phyloP scores from a whole-genome alignment of 2,888 invertebrate species.

The Hyles lineata region DNA sequence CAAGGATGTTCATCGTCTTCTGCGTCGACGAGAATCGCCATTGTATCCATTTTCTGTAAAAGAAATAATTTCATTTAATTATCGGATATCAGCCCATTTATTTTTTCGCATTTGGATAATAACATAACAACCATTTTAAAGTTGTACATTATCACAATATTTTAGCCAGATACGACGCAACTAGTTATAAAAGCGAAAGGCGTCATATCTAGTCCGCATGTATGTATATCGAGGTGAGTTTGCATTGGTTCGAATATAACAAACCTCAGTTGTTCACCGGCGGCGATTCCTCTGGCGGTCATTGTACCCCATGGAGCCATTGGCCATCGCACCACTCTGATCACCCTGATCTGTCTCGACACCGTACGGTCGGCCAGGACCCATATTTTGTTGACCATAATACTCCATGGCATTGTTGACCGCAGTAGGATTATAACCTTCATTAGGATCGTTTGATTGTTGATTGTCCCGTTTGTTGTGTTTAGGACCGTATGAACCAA shows the following conservation, averaged over 20 bases:
- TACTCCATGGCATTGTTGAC: slow-evolving; percentile 59
- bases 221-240: slow-evolving; percentile 57
- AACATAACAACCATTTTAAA: slow-evolving; percentile 44
- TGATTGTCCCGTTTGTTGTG: slow-evolving; percentile 54
- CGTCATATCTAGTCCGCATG: slow-evolving; percentile 45
- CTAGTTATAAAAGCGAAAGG: slow-evolving; percentile 21
- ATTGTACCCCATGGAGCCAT: slow-evolving; percentile 82
- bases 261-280: slow-evolving; percentile 81
- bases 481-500: slow-evolving; percentile 74
- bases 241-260: slow-evolving; percentile 81
- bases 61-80: slow-evolving; percentile 42
- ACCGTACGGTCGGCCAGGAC: slow-evolving; percentile 68
- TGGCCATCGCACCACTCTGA: slow-evolving; percentile 67
- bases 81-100: background rate
- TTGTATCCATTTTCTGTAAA: slow-evolving; percentile 81
- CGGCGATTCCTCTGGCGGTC: slow-evolving; percentile 84
- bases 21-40: slow-evolving; percentile 79
- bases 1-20: slow-evolving; percentile 67
- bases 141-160: slow-evolving; percentile 38
- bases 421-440: slow-evolving; percentile 52
- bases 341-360: slow-evolving; percentile 59
- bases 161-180: slow-evolving; percentile 15
- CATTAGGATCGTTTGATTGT: slow-evolving; percentile 53
- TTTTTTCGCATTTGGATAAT: slow-evolving; percentile 28
- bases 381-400: slow-evolving; percentile 68